Evolutionary conservation across 2,888 invertebrate genomes (phyloP).

Genomic region (Phaedon cochleariae): DNA sequence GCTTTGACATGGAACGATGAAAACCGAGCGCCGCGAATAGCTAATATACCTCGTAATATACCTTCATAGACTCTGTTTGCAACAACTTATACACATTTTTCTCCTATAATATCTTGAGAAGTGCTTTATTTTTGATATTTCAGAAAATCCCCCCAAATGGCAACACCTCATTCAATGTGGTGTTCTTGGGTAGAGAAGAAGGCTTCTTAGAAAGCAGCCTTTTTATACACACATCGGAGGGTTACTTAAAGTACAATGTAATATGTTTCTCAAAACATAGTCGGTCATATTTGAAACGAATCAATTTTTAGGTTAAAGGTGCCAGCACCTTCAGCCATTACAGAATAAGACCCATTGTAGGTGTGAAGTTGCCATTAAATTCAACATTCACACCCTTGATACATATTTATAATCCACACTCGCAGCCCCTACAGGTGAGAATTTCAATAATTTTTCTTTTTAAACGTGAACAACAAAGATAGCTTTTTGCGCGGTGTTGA

Average conservation of each 20-base stretch:
- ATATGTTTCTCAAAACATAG: constrained; percentile 36
- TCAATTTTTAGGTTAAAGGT: constrained; percentile 74
- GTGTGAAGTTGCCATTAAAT: constrained; percentile 90
- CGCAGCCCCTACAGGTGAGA: constrained; percentile 81
- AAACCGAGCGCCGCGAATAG: too few relatives aligned
- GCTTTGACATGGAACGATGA: too few relatives aligned
- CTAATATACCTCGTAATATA: too few relatives aligned
- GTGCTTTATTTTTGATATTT: constrained; percentile 53
- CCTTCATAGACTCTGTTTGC: too few relatives aligned
- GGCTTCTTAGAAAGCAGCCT: constrained; percentile 88
- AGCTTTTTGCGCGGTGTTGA: too few relatives aligned
- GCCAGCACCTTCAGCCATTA: constrained; percentile 91
- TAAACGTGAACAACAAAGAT: too few relatives aligned
- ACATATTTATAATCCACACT: constrained; percentile 94
- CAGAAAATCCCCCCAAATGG: constrained; percentile 89
- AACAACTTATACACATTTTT: too few relatives aligned
- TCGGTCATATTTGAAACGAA: constrained; percentile 1
- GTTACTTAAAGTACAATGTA: constrained; percentile 87
- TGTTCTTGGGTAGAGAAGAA: constrained; percentile 92
- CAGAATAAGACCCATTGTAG: constrained; percentile 88
- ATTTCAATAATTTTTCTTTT: background rate
- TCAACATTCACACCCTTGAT: constrained; percentile 89
- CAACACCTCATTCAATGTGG: constrained; percentile 95
- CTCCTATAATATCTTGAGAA: too few relatives aligned
- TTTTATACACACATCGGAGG: constrained; percentile 94